Percentiles rank a stretch among this genome's conserved stretches.
Evolutionary conservation across 1,140 invertebrate genomes (phyloP).

Genomic region (Zaprionus lachaisei): DNA sequence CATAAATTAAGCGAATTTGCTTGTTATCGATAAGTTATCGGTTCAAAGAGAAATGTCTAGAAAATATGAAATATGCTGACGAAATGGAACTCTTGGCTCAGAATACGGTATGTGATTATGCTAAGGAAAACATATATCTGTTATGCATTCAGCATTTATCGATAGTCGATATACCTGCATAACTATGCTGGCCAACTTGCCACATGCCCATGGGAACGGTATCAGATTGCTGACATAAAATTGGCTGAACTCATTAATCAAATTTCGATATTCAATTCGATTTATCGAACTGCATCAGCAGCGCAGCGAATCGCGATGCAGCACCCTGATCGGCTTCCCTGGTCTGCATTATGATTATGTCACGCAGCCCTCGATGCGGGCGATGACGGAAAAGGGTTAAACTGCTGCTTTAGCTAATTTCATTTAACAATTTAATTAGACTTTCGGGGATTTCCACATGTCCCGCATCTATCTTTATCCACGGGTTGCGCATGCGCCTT

Average conservation of each 20-base stretch:
- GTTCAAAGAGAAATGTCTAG: neutral
- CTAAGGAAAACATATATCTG: no score
- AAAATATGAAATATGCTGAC: neutral
- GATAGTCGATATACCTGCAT: slow-evolving; percentile 12
- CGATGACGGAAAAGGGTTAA: slow-evolving; percentile 55
- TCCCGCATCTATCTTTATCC: slow-evolving; percentile 67
- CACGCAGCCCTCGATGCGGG: slow-evolving; percentile 59
- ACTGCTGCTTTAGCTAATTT: slow-evolving; percentile 65
- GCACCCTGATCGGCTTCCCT: neutral
- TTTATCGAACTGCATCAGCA: slow-evolving; percentile 43
- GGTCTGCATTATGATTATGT: slow-evolving; percentile 61
- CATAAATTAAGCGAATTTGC: neutral
- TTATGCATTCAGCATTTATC: neutral
- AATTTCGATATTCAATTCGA: slow-evolving; percentile 39
- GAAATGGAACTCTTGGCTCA: no score
- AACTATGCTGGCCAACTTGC: neutral
- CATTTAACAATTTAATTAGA: slow-evolving; percentile 77
- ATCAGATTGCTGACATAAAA: neutral
- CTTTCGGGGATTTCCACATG: slow-evolving; percentile 70
- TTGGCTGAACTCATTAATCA: slow-evolving; percentile 58
- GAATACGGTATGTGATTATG: no score
- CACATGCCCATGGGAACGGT: no score
- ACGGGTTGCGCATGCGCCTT: slow-evolving; percentile 60
- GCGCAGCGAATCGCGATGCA: slow-evolving; percentile 60
- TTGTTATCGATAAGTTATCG: slow-evolving; percentile 11